A percentile compares a stretch with the other conserved stretches of the same genome.
Conservation (phyloP, 2,888 invertebrate genomes). For the Metopia argyrocephala region DNA sequence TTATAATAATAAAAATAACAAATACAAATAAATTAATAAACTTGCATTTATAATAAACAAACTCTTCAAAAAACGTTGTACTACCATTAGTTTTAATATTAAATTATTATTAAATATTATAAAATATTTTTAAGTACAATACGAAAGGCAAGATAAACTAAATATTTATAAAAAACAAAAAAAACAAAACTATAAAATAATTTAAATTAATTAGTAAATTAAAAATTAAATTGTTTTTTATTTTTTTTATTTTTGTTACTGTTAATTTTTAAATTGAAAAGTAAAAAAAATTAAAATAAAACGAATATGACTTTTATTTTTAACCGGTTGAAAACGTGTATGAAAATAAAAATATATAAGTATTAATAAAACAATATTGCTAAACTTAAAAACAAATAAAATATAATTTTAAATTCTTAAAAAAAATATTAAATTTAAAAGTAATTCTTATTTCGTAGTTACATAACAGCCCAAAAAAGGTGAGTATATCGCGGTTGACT, state of each 20-base stretch:
- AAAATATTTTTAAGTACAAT: background rate
- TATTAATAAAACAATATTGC: conserved; percentile 23
- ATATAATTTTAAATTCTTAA: conserved; percentile 60
- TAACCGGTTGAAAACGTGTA: conserved; percentile 42
- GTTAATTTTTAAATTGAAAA: conserved; percentile 41
- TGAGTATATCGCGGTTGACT: background rate
- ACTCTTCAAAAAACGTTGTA: conserved; percentile 26
- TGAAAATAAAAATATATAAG: conserved; percentile 7
- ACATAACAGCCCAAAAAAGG: background rate
- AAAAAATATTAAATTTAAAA: conserved; percentile 17
- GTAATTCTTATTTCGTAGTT: background rate
- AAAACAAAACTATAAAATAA: conserved; percentile 4
- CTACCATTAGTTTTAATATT: conserved; percentile 14
- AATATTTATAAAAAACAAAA: conserved; percentile 23
- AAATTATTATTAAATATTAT: conserved; percentile 16
- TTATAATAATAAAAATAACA: conserved; percentile 12
- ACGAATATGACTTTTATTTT: background rate
- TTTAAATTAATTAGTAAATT: conserved; percentile 49
- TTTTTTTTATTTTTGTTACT: conserved; percentile 53
- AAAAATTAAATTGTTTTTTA: conserved; percentile 11
- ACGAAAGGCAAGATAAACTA: conserved; percentile 11
- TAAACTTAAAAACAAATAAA: conserved; percentile 50
- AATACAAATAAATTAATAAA: conserved; percentile 1
- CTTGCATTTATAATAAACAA: conserved; percentile 36
- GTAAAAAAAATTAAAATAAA: conserved; percentile 26